A percentile compares a stretch with the other conserved stretches of the same genome.
These are phyloP conservation scores for Falco rusticolus DNA, from an alignment of 2,797 vertebrate genomes.

Conservation along the genomic window DNA sequence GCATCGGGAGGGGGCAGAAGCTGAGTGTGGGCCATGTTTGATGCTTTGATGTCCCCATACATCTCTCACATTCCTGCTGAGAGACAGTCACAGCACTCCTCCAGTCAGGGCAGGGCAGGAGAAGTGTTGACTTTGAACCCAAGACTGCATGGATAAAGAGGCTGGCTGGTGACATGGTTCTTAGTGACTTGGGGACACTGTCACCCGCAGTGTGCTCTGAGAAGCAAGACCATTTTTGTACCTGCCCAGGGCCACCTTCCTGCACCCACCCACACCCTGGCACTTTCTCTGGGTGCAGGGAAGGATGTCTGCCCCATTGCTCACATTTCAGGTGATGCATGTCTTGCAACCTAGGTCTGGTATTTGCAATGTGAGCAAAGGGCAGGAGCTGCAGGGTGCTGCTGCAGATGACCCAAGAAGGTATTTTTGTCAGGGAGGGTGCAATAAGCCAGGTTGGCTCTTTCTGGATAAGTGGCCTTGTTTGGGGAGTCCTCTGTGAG, in stretches of 20 bases:
- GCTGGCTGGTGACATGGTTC: background rate
- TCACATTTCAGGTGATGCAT: background rate
- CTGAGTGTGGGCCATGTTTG: background rate
- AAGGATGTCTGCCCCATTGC: rapidly evolving
- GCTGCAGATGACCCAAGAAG: background rate
- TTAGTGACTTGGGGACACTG: background rate
- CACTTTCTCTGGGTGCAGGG: background rate
- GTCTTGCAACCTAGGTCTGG: background rate
- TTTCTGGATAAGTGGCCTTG: background rate
- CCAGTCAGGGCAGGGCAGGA: background rate
- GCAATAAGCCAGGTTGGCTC: background rate
- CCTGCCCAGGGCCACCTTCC: background rate
- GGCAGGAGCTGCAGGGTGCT: background rate
- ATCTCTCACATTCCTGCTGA: background rate
- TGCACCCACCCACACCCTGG: background rate
- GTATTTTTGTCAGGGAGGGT: background rate
- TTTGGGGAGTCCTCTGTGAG: background rate
- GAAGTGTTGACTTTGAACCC: background rate
- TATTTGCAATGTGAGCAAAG: background rate
- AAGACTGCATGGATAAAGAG: background rate
- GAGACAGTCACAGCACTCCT: background rate
- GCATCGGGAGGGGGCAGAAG: background rate
- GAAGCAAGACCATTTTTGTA: background rate
- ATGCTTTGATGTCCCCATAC: background rate
- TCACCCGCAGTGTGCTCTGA: background rate